phyloP scores from a whole-genome alignment of 2,797 vertebrate genomes.

The Enteromius paludinosus region DNA sequence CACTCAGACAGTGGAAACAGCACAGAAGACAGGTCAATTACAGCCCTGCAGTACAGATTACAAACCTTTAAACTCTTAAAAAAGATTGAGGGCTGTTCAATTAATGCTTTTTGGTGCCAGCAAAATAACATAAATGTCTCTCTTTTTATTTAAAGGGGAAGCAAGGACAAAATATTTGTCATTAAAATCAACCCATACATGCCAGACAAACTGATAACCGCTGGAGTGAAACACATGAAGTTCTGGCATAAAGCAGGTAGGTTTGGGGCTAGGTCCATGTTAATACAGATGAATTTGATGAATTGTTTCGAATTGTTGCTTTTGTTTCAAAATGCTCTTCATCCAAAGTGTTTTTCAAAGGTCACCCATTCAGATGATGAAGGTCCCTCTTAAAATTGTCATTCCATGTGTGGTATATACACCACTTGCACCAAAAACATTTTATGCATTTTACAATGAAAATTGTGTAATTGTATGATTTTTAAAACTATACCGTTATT shows the following conservation, averaged over 20 bases:
- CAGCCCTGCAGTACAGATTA: conserved; percentile 16
- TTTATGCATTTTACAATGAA: neutral
- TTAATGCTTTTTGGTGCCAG: neutral
- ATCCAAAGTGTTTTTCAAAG: neutral
- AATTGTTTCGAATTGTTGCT: neutral
- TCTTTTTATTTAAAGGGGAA: conserved; percentile 86
- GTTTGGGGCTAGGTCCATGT: conserved; percentile 19
- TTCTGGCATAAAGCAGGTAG: conserved; percentile 98
- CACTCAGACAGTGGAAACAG: conserved; percentile 25
- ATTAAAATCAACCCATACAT: conserved; percentile 96
- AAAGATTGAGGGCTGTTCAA: neutral
- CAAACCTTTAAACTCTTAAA: conserved; percentile 38
- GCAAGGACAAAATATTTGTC: conserved; percentile 98
- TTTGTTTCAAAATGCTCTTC: neutral
- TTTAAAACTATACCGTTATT: neutral
- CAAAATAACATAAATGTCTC: neutral
- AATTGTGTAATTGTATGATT: neutral
- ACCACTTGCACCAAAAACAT: neutral
- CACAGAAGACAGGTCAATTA: conserved; percentile 53
- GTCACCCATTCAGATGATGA: neutral
- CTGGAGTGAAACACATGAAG: conserved; percentile 96
- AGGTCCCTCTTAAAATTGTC: neutral
- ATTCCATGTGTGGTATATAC: neutral
- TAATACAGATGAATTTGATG: neutral
- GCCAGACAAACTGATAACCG: conserved; percentile 96